Evolutionary conservation across 1,140 invertebrate species (phyloP).

Genomic region (Rhysida immarginata): DNA sequence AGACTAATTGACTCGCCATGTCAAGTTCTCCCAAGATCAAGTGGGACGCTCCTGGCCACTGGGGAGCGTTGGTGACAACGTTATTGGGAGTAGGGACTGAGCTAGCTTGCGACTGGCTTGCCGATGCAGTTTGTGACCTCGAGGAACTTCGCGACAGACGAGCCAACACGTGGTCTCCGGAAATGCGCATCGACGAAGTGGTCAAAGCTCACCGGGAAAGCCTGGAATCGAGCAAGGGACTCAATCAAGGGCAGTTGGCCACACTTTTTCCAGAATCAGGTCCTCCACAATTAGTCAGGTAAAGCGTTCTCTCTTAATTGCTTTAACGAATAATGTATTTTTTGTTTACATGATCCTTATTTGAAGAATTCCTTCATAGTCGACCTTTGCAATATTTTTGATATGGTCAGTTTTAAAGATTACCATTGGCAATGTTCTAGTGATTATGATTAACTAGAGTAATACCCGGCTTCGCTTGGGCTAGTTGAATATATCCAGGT

Average conservation of each 20-base stretch:
- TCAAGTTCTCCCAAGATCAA: not conserved
- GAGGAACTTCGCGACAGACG: not conserved
- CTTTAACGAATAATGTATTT: no score
- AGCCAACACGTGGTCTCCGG: not conserved
- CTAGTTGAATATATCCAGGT: no score
- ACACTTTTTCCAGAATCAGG: not conserved
- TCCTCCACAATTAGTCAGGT: not conserved
- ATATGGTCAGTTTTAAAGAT: no score
- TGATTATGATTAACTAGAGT: no score
- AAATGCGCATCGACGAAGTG: conserved; percentile 3
- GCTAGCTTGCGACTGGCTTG: conserved; percentile 1
- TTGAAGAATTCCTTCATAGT: not conserved
- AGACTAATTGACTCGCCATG: no score
- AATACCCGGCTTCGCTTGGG: no score
- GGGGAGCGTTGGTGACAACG: not conserved
- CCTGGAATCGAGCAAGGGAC: not conserved
- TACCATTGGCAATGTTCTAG: no score
- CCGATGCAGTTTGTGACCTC: not conserved
- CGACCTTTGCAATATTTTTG: no score
- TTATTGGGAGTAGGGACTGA: conserved; percentile 1
- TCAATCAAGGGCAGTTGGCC: not conserved
- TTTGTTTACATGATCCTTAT: no score
- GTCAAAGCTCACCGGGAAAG: not conserved
- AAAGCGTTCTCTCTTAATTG: no score
- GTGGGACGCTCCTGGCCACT: conserved; percentile 3